These are phyloP conservation scores for Anoplolepis gracilipes DNA, from an alignment of 1,140 invertebrate genomes.

Conservation along the genomic window DNA sequence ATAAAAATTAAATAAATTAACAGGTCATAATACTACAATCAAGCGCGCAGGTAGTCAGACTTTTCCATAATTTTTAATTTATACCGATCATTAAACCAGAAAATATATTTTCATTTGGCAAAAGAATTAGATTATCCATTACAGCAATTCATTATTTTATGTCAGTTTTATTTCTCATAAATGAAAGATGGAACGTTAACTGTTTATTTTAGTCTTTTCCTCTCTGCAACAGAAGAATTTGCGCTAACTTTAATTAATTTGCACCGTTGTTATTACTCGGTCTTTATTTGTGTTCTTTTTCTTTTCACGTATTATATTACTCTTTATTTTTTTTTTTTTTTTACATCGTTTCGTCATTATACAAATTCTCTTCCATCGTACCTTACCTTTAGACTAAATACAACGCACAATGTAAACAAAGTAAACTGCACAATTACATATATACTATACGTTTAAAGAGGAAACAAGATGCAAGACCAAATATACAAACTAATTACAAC, in stretches of 20 bases:
- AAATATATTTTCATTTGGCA: slow-evolving; percentile 28
- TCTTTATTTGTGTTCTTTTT: not conserved
- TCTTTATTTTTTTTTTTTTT: slow-evolving; percentile 5
- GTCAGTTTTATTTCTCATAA: slow-evolving; percentile 26
- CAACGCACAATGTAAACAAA: not conserved
- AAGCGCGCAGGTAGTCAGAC: not conserved
- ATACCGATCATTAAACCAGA: not conserved
- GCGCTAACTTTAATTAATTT: slow-evolving; percentile 36
- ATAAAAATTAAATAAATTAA: not conserved
- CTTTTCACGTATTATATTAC: not conserved
- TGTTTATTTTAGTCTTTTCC: not conserved
- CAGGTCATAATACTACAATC: not conserved
- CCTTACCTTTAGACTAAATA: not conserved
- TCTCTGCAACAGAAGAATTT: slow-evolving; percentile 2
- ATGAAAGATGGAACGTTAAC: slow-evolving; percentile 14
- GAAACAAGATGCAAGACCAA: not conserved
- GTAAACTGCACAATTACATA: not conserved
- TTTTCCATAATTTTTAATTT: not conserved
- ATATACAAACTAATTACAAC: not conserved
- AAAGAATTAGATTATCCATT: not conserved
- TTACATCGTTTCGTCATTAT: not conserved
- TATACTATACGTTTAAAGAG: not conserved
- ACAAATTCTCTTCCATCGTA: not conserved
- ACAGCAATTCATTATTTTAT: slow-evolving; percentile 1
- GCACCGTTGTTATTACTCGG: not conserved